Conservation (phyloP, 2,113 vertebrate genomes). For the Maccullochella peelii region DNA sequence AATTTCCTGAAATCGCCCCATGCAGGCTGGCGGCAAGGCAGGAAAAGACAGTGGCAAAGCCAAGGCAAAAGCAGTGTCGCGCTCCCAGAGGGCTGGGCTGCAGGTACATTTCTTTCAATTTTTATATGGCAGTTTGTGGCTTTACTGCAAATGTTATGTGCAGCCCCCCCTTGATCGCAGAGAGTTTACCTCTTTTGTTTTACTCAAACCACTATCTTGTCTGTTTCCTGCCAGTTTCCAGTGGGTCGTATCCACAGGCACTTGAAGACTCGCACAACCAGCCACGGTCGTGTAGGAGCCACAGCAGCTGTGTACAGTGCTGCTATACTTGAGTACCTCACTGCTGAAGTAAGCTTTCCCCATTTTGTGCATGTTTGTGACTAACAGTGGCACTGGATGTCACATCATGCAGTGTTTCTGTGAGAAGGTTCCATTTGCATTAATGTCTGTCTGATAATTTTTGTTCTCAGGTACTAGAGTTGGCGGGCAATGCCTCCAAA, state of each 20-base stretch:
- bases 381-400: accelerated
- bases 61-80: conserved; percentile 97
- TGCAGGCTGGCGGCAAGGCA: conserved; percentile 96
- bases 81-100: conserved; percentile 96
- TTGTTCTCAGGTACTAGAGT: conserved; percentile 92
- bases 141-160: background rate
- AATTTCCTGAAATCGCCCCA: background rate
- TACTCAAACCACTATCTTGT: background rate
- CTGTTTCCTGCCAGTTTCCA: conserved; percentile 88
- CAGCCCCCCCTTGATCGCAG: accelerated
- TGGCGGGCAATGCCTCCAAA: conserved; percentile 98
- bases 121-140: conserved; percentile 4
- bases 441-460: background rate
- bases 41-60: conserved; percentile 99
- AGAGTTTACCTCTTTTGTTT: background rate
- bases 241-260: conserved; percentile 98
- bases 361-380: background rate
- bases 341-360: conserved; percentile 89
- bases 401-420: background rate
- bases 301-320: conserved; percentile 98
- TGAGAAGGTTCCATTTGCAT: background rate
- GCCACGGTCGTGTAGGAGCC: conserved; percentile 96
- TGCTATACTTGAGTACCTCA: conserved; percentile 98
- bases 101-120: conserved; percentile 85
- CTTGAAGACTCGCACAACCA: conserved; percentile 97